Evolutionary conservation across 2,888 invertebrate genomes (phyloP).

Genomic region (Gortyna flavago): DNA sequence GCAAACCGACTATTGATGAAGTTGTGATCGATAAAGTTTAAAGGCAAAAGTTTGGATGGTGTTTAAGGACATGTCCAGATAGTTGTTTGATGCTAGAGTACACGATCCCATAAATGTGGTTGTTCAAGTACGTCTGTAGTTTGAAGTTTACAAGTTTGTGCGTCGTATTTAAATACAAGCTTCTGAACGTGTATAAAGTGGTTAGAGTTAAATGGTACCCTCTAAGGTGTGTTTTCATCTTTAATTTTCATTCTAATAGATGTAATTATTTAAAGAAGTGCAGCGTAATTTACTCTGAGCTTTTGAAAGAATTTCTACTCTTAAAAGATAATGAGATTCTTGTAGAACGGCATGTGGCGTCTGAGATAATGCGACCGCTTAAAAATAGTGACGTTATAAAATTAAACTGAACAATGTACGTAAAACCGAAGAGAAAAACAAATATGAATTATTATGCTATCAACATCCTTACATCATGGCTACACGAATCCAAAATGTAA

Average conservation of each 20-base stretch:
- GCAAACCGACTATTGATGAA: constrained; percentile 81
- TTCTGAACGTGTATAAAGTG: constrained; percentile 5
- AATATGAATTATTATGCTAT: no score
- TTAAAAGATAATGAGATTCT: constrained; percentile 50
- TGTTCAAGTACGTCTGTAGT: constrained; percentile 30
- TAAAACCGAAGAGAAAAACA: constrained; percentile 1
- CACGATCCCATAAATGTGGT: constrained; percentile 40
- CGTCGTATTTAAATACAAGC: constrained; percentile 10
- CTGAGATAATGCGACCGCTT: constrained; percentile 35
- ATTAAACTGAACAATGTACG: constrained; percentile 11
- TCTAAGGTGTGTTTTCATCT: constrained; percentile 20
- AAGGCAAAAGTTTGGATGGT: constrained; percentile 73
- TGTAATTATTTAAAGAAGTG: constrained; percentile 44
- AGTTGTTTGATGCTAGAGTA: constrained; percentile 46
- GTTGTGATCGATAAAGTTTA: constrained; percentile 86
- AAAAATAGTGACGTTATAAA: constrained; percentile 35
- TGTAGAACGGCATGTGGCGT: constrained; percentile 36
- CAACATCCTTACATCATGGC: no score
- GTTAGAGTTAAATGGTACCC: constrained; percentile 16
- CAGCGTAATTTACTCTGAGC: constrained; percentile 32
- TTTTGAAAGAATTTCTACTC: constrained; percentile 40
- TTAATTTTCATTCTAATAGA: constrained; percentile 37
- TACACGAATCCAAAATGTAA: no score
- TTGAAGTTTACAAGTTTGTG: constrained; percentile 24
- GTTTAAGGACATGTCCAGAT: constrained; percentile 61